Percentiles rank a stretch among this genome's conserved stretches.
Evolutionary conservation across 2,797 vertebrate species (phyloP).

Genomic region (Xerus rutilus): DNA sequence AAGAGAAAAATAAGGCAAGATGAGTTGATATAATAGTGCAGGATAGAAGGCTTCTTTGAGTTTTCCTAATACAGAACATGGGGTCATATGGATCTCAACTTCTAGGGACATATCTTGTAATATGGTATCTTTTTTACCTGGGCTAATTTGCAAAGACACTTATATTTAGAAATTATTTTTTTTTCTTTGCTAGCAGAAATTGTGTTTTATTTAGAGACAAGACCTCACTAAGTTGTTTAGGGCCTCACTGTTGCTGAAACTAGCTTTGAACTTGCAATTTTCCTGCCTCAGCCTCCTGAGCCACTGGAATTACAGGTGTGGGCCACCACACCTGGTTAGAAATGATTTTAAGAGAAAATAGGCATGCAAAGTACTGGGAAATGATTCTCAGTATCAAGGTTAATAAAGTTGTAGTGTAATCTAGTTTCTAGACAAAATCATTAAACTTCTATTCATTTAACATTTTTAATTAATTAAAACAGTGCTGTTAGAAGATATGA

Average conservation of each 20-base stretch:
- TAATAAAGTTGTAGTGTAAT: neutral
- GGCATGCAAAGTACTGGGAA: neutral
- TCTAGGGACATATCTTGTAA: neutral
- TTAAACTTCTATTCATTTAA: neutral
- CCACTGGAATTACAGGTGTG: too few relatives aligned
- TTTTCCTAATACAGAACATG: neutral
- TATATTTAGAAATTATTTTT: neutral
- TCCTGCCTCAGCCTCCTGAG: too few relatives aligned
- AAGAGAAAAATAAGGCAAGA: neutral
- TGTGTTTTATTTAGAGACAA: too few relatives aligned
- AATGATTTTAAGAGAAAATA: neutral
- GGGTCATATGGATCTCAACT: neutral
- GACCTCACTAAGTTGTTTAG: too few relatives aligned
- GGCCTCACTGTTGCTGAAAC: too few relatives aligned
- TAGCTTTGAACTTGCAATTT: too few relatives aligned
- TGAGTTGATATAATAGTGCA: neutral
- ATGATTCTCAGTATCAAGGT: neutral
- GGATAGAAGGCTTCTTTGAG: neutral
- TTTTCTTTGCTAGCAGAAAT: too few relatives aligned
- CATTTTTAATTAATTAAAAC: neutral
- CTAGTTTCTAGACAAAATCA: neutral
- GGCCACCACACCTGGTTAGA: neutral
- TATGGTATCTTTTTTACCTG: neutral
- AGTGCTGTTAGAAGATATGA: neutral
- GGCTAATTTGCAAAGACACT: neutral